phyloP scores from a whole-genome alignment of 2,888 invertebrate species.

The Acronicta psi region DNA sequence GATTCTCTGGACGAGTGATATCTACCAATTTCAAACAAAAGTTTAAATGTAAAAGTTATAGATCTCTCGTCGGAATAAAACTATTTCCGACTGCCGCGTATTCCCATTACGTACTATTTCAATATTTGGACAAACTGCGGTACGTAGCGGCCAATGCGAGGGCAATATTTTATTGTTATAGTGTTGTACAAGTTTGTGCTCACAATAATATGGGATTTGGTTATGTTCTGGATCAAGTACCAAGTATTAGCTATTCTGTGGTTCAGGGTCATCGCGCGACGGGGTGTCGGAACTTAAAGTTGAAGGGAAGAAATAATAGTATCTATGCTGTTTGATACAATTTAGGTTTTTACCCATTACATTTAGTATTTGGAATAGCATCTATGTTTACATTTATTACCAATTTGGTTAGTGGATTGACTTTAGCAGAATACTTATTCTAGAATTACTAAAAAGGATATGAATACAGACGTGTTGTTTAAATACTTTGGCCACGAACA shows the following conservation, averaged over 20 bases:
- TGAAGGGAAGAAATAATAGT: too few relatives aligned
- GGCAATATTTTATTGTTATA: slow-evolving; percentile 14
- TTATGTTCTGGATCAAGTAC: slow-evolving; percentile 11
- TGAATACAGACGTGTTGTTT: too few relatives aligned
- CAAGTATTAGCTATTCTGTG: neutral
- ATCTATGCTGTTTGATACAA: too few relatives aligned
- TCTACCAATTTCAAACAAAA: slow-evolving; percentile 18
- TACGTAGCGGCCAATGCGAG: neutral
- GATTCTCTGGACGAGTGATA: slow-evolving; percentile 6
- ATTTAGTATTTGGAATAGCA: slow-evolving; percentile 7
- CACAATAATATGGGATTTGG: slow-evolving; percentile 9
- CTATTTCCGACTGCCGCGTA: slow-evolving; percentile 18
- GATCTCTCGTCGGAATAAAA: slow-evolving; percentile 25
- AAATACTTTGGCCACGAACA: neutral
- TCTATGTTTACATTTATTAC: slow-evolving; percentile 8
- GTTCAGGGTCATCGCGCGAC: slow-evolving; percentile 1
- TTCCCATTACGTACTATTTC: slow-evolving; percentile 10
- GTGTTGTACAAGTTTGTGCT: slow-evolving; percentile 6
- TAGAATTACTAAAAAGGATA: too few relatives aligned
- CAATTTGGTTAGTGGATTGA: slow-evolving; percentile 1
- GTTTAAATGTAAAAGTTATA: slow-evolving; percentile 32
- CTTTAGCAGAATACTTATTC: too few relatives aligned
- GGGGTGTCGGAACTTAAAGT: too few relatives aligned
- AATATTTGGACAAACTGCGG: slow-evolving; percentile 23
- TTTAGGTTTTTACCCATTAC: slow-evolving; percentile 8